Evolutionary conservation across 2,888 invertebrate species (phyloP), one percentile per base, ranked within the genome.

Genomic region (Neoscelio sp.): DNA sequence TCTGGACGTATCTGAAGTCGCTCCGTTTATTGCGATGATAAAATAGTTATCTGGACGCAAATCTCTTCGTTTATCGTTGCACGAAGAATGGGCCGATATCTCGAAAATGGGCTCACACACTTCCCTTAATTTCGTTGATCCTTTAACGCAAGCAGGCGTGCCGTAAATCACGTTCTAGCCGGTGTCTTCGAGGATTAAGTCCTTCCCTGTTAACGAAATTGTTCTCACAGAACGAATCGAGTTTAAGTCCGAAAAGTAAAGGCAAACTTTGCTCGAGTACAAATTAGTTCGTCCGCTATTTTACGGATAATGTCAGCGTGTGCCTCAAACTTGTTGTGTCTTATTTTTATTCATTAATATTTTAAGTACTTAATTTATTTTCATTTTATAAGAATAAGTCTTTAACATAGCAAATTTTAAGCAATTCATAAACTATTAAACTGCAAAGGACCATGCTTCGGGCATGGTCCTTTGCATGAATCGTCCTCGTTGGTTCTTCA

Each of bases 51-150:
- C 82, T 80, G 28, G 38, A 58, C 42, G 42, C 13, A 23, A 50
- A 28, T 58, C 18, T 50, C 15, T 17, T 58, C 26, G 35, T 46
- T 56, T 62, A 35, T 67, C 44, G 46, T 52, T 46, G 33, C 38
- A 35, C 60, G 35, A 20, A 71, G 70, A 82, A 85, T 83, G 83
- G 60, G 77, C 80, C 60, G 62, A 84, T 84, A 85, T 87, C 84
- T 83, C 68, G 82, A 75, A 82, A 87, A 86, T 83, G 84, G 82
- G 82, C 42, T 80, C 83, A 83, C 71, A 86, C 84, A 87, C 85
- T 86, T 83, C 76, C 81, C 81, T 84, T 85, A 85, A 87, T 87
- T 87, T 85, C 81, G 81, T 84, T 81, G 84, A 86, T 85, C 83
- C 82, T 75, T 73, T 58, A 44, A 58, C 68, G 73, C 44, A 70